Conservation (phyloP, 2,113 vertebrate genomes). For the Tilapia sparmanii region DNA sequence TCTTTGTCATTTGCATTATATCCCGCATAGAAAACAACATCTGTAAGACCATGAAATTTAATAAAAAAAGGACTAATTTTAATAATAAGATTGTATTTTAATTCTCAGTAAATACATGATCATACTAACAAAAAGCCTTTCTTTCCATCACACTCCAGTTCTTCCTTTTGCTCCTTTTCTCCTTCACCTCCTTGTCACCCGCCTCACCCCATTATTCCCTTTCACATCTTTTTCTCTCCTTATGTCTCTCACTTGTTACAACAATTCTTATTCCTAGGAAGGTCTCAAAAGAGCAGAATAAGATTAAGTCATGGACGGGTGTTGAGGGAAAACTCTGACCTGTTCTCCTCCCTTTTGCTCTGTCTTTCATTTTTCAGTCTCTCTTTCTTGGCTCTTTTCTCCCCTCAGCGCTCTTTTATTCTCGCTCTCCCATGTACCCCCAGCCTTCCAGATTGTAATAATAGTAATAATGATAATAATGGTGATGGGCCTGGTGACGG, state of each 20-base stretch:
- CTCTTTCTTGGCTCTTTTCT: slow-evolving; percentile 83
- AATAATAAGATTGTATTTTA: neutral
- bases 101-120: neutral
- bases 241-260: slow-evolving; percentile 52
- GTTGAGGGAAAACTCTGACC: slow-evolving; percentile 99
- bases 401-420: slow-evolving; percentile 54
- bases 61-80: neutral
- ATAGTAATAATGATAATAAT: slow-evolving; percentile 78
- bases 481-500: slow-evolving; percentile 59
- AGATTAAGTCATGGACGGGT: slow-evolving; percentile 94
- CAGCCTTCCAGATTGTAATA: slow-evolving; percentile 72
- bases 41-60: neutral
- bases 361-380: slow-evolving; percentile 84
- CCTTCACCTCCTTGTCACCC: slow-evolving; percentile 24
- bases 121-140: neutral
- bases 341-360: slow-evolving; percentile 82
- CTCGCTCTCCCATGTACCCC: slow-evolving; percentile 52
- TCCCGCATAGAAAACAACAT: neutral
- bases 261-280: slow-evolving; percentile 84
- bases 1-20: neutral
- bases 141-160: neutral
- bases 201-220: slow-evolving; percentile 1
- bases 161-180: neutral
- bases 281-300: slow-evolving; percentile 86
- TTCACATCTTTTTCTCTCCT: slow-evolving; percentile 24